Base-by-base conservation (phyloP, 2,113 vertebrate species). In the Uropsilus gracilis region DNA sequence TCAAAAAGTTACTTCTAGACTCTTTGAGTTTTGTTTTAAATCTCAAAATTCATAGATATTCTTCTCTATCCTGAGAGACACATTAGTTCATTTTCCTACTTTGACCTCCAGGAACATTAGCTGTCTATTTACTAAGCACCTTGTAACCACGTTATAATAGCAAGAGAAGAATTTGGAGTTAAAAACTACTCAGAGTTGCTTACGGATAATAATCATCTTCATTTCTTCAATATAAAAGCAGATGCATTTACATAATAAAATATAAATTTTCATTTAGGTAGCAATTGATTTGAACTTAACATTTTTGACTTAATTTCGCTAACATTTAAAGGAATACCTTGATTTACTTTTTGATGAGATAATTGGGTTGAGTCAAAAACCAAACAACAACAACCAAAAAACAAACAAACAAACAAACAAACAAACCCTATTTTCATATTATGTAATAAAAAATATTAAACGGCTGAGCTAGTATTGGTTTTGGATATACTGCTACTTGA, bases 11-110 rank as follows among this genome's bases (percentile, higher is more conserved):
- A 81, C 46, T 87, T 91, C 24, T 64, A 34, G 8, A 48, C 44
- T 64, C 71, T 88, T 50, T 11, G n/a, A 55, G 55, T 71, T 95
- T 86, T 90, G 34, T 69, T 94, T 89, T 59, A 34, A 91, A 77
- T 73, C 44, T 14, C 9, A 5, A 34, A 84, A 68, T 84, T 68
- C 77, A 68, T 34, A 42, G 84, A 73, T 80, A 37, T 46, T 81
- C 30, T 46, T 71, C 24, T 94, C 57, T 77, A 48, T 93, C 66
- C 34, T n/a, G 13, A 73, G 77, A 16, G 73, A 8, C n/a, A 24
- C 83, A 39, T 44, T 83, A 46, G 50, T 90, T 83, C n/a, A n/a
- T 91, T 22, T 42, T n/a, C 14, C 46, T 66, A 46, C 22, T 22
- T 91, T 57, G 14, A 73, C 44, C 26, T 55, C 57, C 13, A 73